Evolutionary conservation across 2,888 invertebrate species (phyloP), one percentile per base, ranked within the genome.

Genomic region (Conops quadrifasciatus): DNA sequence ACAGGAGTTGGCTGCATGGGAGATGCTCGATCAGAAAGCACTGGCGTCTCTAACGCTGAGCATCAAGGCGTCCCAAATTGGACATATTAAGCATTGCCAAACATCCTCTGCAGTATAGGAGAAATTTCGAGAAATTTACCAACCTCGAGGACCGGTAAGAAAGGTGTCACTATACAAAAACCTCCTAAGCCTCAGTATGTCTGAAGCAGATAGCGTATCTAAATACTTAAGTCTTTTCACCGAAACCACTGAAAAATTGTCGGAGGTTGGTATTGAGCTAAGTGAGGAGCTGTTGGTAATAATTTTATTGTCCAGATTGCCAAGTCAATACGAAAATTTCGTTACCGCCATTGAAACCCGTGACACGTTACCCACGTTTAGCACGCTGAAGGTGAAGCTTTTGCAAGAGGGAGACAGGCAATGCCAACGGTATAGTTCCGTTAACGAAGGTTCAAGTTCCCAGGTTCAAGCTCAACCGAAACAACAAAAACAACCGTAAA

Each of bases 261-360:
- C 71, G 21, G 71, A 71, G 26, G 43, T 2, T 56, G 53, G 53
- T 9, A 56, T 56, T 21, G 21, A n/a, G 21, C 15, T 56, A 24
- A 16, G 19, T 9, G 63, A 64, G 9, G 67, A 71, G 49, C 19
- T 71, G 13, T 16, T 60, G 28, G 19, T 7, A 7, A 71, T 71
- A 15, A 71, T 71, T 36, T 45, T 71, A 13, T 26, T 71, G 4
- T 67, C 71, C 9, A 60, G 62, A n/a, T 56, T 67, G 21, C 56
- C 56, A 5, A 43, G 56, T 45, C 16, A 15, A 1, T 51, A 19
- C 30, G 51, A 56, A 19, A 56, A 56, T 21, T 56, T 56, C 49
- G 58, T 74, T 13, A 69, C 72, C 5, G 71, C 72, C 26, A 72
- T 74, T 53, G 71, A 71, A 70, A 72, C 72, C 16, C 67, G 70